Evolutionary conservation across 2,797 vertebrate species (phyloP).

Genomic region (Enteromius thamalakanensis): DNA sequence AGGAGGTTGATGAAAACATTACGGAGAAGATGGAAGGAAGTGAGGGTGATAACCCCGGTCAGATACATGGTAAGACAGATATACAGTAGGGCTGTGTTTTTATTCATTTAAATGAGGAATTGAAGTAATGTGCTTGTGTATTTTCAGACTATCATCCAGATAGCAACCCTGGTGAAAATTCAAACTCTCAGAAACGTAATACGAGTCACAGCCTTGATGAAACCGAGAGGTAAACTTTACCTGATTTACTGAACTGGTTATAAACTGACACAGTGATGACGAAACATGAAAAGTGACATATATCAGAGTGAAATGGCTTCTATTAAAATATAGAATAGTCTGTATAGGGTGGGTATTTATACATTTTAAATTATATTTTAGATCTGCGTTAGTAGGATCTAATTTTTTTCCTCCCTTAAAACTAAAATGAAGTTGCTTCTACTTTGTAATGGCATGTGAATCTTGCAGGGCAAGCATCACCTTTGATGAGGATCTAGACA

Average conservation of each 20-base stretch:
- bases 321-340: neutral
- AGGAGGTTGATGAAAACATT: neutral
- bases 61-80: neutral
- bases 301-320: neutral
- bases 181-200: constrained; percentile 1
- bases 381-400: neutral
- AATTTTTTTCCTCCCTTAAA: neutral
- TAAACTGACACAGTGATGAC: neutral
- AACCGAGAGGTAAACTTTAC: constrained; percentile 56
- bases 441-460: neutral
- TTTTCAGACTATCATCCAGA: constrained; percentile 22
- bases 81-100: neutral
- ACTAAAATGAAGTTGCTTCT: too few species aligned
- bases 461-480: constrained; percentile 66
- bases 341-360: neutral
- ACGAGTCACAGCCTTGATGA: constrained; percentile 47
- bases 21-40: constrained; percentile 8
- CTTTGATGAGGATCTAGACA: constrained; percentile 63
- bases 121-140: neutral
- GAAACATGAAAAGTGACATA: neutral
- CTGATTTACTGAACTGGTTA: neutral
- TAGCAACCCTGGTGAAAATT: neutral
- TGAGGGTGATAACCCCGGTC: neutral
- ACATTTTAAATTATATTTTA: too few species aligned
- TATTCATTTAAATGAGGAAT: neutral